Evolutionary conservation across 2,888 invertebrate genomes (phyloP).

Genomic region (Orgyia antiqua): DNA sequence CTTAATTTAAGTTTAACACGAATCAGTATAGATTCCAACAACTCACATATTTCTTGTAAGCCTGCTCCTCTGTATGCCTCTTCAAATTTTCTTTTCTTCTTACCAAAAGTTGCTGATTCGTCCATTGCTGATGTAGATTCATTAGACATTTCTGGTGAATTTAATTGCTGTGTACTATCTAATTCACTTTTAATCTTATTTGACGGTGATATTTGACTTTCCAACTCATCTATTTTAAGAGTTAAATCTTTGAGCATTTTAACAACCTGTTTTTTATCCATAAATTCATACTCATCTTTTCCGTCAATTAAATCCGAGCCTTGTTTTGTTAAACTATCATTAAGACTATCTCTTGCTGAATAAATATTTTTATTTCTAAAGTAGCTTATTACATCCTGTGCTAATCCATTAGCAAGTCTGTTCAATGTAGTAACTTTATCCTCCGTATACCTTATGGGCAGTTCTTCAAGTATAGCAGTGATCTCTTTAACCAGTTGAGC

Average conservation of each 20-base stretch:
- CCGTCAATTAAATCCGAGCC: conserved; percentile 16
- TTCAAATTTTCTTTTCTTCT: conserved; percentile 5
- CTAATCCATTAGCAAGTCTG: background rate
- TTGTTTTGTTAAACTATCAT: conserved; percentile 6
- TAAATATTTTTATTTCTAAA: background rate
- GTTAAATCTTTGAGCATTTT: conserved; percentile 13
- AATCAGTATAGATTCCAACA: conserved; percentile 22
- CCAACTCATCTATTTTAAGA: conserved; percentile 13
- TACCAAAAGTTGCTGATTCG: no score
- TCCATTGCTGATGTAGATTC: no score
- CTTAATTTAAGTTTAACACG: no score
- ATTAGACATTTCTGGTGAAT: no score
- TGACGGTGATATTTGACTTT: conserved; percentile 9
- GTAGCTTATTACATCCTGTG: background rate
- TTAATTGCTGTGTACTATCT: no score
- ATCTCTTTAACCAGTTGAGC: background rate
- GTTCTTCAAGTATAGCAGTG: background rate
- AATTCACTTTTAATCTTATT: no score
- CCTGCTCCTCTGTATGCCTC: conserved; percentile 11
- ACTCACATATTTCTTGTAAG: conserved; percentile 17
- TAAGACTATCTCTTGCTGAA: conserved; percentile 7
- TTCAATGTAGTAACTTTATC: background rate
- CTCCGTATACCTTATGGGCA: background rate
- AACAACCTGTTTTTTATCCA: conserved; percentile 22
- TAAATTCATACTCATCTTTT: conserved; percentile 8